A percentile compares a stretch with the other conserved stretches of the same genome.
These are phyloP conservation scores for Heteractis magnifica DNA, from an alignment of 92 coral and sea anemone genomes.

Conservation along the genomic window DNA sequence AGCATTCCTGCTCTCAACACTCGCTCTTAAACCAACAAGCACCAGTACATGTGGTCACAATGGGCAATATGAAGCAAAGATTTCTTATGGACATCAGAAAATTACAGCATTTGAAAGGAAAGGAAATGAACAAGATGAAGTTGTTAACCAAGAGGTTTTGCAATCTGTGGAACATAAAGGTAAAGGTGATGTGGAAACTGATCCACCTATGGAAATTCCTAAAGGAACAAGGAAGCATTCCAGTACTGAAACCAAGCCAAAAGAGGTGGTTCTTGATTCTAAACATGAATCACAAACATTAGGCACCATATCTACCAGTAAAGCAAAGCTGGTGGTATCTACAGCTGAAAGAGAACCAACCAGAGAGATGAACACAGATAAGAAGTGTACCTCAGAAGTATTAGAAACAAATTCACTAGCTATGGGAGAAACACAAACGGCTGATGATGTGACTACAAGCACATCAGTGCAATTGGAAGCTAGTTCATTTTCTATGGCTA, in stretches of 20 bases:
- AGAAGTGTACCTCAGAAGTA: neutral
- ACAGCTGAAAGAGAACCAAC: neutral
- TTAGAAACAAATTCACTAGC: neutral
- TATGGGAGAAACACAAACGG: neutral
- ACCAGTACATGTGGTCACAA: neutral
- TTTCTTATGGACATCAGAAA: slow-evolving; percentile 6
- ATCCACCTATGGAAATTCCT: neutral
- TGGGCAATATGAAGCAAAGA: neutral
- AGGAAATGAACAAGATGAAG: neutral
- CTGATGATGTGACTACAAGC: no score
- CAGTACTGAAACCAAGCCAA: neutral
- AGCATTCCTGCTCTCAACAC: slow-evolving; percentile 39
- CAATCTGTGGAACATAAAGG: neutral
- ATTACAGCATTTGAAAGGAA: slow-evolving; percentile 1
- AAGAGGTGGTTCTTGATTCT: neutral
- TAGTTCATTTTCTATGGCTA: no score
- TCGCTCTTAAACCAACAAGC: slow-evolving; percentile 34
- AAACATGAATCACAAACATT: neutral
- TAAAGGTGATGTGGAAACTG: neutral
- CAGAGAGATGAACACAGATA: neutral
- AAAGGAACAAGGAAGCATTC: neutral
- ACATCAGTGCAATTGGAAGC: no score
- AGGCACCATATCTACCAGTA: neutral
- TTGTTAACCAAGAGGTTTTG: neutral
- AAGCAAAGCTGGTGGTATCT: neutral